Conservation (phyloP, 2,888 invertebrate genomes). For the Acrobeloides nanus region DNA sequence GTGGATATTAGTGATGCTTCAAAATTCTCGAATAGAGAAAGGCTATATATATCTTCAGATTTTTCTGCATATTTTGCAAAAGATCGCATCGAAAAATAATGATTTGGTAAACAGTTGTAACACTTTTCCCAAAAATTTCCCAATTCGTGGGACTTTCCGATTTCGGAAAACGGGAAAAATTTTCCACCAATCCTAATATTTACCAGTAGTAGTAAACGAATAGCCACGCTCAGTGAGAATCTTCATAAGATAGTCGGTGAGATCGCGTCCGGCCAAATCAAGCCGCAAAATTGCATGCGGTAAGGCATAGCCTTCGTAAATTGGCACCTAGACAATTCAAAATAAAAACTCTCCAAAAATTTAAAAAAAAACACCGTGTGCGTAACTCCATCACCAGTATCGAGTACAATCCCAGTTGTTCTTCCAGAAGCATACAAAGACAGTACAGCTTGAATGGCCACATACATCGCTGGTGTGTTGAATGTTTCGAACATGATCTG, state of each 20-base stretch:
- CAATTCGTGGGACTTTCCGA: no score
- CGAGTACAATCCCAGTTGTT: constrained; percentile 84
- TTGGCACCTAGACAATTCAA: constrained; percentile 62
- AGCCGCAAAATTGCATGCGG: constrained; percentile 58
- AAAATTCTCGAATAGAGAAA: no score
- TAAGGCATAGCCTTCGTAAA: constrained; percentile 68
- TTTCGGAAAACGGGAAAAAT: no score
- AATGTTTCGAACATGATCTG: constrained; percentile 82
- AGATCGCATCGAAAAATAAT: no score
- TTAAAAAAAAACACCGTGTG: not conserved
- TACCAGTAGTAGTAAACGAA: constrained; percentile 55
- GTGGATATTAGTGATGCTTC: no score
- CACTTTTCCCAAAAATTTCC: no score
- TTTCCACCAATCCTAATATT: no score
- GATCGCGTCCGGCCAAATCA: constrained; percentile 58
- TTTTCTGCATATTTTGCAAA: no score
- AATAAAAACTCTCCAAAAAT: not conserved
- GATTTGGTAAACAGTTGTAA: no score
- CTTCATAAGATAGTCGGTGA: constrained; percentile 61
- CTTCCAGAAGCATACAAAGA: constrained; percentile 86
- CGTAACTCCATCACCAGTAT: constrained; percentile 68
- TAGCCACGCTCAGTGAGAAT: constrained; percentile 59
- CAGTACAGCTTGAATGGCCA: constrained; percentile 84
- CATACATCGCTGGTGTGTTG: constrained; percentile 63
- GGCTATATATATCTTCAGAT: no score